Percentiles rank a stretch among this genome's conserved stretches.
phyloP scores from a whole-genome alignment of 1,140 invertebrate genomes.

The Bombus huntii region DNA sequence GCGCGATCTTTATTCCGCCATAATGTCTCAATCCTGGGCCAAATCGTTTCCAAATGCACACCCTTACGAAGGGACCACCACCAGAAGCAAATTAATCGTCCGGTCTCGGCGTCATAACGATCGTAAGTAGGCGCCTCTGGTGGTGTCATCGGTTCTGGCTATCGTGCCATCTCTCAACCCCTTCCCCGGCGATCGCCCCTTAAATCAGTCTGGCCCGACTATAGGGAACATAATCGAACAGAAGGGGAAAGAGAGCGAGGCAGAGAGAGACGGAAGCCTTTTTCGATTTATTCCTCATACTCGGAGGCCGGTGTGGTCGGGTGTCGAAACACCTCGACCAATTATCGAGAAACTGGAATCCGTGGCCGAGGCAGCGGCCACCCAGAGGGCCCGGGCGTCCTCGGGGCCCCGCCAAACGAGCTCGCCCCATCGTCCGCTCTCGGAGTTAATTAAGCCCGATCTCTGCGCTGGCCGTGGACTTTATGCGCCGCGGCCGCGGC shows the following conservation, averaged over 20 bases:
- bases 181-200: conserved; percentile 1
- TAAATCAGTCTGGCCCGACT: conserved; percentile 41
- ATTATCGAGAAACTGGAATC: conserved; percentile 83
- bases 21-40: no score
- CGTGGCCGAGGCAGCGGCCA: conserved; percentile 78
- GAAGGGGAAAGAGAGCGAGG: conserved; percentile 15
- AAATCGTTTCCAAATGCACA: no score
- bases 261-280: conserved; percentile 8
- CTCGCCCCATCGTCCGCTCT: conserved; percentile 68
- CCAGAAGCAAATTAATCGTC: conserved; percentile 56
- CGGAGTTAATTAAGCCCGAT: conserved; percentile 82
- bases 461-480: conserved; percentile 76
- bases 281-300: conserved; percentile 75
- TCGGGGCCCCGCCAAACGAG: conserved; percentile 76
- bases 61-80: neutral
- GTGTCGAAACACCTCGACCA: conserved; percentile 83
- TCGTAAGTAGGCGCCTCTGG: conserved; percentile 65
- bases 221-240: conserved; percentile 19
- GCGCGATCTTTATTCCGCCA: no score
- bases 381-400: conserved; percentile 58
- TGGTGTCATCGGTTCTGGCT: conserved; percentile 54
- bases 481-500: conserved; percentile 69
- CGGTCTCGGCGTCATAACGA: conserved; percentile 61
- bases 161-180: conserved; percentile 59
- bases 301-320: conserved; percentile 78